phyloP scores from a whole-genome alignment of 23 tunicate genomes.

The Styela plicata region DNA sequence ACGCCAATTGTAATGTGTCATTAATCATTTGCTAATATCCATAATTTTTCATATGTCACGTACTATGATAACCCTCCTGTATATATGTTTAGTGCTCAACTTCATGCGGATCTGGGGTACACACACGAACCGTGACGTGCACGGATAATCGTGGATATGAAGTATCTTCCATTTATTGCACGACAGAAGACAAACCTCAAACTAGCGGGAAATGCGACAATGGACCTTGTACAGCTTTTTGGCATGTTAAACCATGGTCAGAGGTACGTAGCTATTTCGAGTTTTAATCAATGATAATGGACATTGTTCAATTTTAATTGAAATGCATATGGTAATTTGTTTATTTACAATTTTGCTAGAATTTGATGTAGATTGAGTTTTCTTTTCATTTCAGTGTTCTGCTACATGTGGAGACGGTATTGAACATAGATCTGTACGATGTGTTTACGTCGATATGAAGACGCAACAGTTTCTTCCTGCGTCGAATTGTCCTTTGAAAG shows the following conservation, averaged over 20 bases:
- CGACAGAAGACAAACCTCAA: slow-evolving; percentile 22
- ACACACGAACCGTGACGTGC: slow-evolving; percentile 46
- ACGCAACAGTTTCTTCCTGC: slow-evolving; percentile 39
- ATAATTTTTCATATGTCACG: too few species aligned
- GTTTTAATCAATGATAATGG: too few species aligned
- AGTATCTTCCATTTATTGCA: slow-evolving; percentile 17
- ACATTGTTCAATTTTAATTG: too few species aligned
- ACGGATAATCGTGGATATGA: slow-evolving; percentile 15
- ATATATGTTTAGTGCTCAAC: slow-evolving; percentile 60
- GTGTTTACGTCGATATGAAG: slow-evolving; percentile 53
- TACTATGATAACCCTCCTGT: too few species aligned
- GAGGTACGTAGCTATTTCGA: slow-evolving; percentile 71
- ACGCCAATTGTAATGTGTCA: too few species aligned
- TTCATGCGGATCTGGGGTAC: slow-evolving; percentile 68
- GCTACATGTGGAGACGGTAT: slow-evolving; percentile 78
- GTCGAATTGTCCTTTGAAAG: slow-evolving; percentile 38
- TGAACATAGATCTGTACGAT: slow-evolving; percentile 55
- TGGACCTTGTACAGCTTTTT: slow-evolving; percentile 71
- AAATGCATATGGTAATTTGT: too few species aligned
- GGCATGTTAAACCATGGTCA: slow-evolving; percentile 77
- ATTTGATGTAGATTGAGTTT: too few species aligned
- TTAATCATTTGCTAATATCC: too few species aligned
- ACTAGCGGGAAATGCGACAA: slow-evolving; percentile 23
- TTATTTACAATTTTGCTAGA: too few species aligned
- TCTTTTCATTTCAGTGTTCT: slow-evolving; percentile 58